Base-by-base conservation (phyloP, 2,888 invertebrate genomes). In the Agapostemon virescens region DNA sequence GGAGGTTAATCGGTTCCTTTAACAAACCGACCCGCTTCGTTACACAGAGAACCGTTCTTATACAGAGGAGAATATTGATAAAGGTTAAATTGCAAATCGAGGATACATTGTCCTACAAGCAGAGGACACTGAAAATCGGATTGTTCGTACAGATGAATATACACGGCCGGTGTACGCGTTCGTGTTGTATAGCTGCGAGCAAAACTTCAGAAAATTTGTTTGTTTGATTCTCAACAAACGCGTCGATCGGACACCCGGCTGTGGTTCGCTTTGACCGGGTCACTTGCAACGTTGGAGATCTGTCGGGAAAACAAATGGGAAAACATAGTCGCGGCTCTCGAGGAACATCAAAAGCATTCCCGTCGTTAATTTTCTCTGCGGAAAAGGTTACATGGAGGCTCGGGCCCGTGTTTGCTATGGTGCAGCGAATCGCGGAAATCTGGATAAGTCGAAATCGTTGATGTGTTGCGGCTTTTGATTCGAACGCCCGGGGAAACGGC, bases 291-390 rank as follows among this genome's bases (percentile, higher is more conserved):
- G 23, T 26, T 13, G 38, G n/a, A 55, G 26, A 55, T 55, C 61
- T 61, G 61, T 7, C n/a, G 33, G 26, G 36, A 61, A 64, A 80
- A 69, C 73, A 13, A 58, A 64, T 40, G 64, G 23, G 23, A 45
- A 49, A 68, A 58, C 38, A 49, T 33, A 45, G 45, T 58, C 20
- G 26, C 38, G 63, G 23, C 52, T 55, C 55, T 69, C 45, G 42
- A 20, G 30, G 38, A 55, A 67, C 66, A 73, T 80, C 80, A 78
- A 76, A 73, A 45, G 42, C 58, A 49, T 66, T 42, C n/a, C 68
- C 49, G 36, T 30, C 40, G 69, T 45, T 64, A 73, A 78, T 80
- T 78, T 67, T 45, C 64, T 63, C 63, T 36, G n/a, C n/a, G 23
- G 6, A 13, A 11, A 17, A 20, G 61, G 33, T 20, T 33, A 23